Base-by-base conservation (phyloP, 2,797 vertebrate species). In the Neopelma chrysocephalum region DNA sequence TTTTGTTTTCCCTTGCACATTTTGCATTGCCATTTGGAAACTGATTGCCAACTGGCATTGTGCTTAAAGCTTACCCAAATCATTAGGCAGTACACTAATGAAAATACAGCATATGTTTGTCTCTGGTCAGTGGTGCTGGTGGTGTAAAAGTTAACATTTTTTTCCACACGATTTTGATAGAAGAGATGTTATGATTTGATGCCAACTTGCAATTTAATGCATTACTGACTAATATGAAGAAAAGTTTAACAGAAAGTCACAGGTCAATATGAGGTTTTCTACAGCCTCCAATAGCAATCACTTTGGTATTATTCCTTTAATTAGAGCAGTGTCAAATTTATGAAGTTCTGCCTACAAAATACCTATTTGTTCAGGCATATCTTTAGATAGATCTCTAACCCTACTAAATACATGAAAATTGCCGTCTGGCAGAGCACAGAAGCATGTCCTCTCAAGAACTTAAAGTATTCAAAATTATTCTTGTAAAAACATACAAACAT, bases 121-220 rank as follows among this genome's bases (percentile, higher is more conserved):
- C 51, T 75, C 53, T 72, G 53, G 54, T 75, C 93, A 97, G 90
- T 92, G 89, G 54, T 77, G 89, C 50, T 79, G 89, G 47, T 65
- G 42, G 38, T 95, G 61, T 69, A 91, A 81, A 94, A 84, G 8
- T 12, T 42, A 58, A 66, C 47, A 68, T 7, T 26, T 81, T 43
- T 91, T 89, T 77, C 72, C 93, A 75, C 50, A 7, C 60, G 31
- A 64, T 82, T 96, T 96, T 93, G 89, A 53, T 29, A 82, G 78
- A 60, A 92, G n/a, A 34, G 84, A 90, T 40, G 15, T 76, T 92
- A 43, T 60, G 31, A 87, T 90, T 70, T 81, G 23, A 69, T 85
- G 78, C 79, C 92, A 93, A 45, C 66, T 77, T 96, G 50, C 82
- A 91, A 91, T 87, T 81, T 79, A 95, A 94, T 90, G 61, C 26